phyloP scores from a whole-genome alignment of 2,888 invertebrate genomes.

The Epinotia demarniana region DNA sequence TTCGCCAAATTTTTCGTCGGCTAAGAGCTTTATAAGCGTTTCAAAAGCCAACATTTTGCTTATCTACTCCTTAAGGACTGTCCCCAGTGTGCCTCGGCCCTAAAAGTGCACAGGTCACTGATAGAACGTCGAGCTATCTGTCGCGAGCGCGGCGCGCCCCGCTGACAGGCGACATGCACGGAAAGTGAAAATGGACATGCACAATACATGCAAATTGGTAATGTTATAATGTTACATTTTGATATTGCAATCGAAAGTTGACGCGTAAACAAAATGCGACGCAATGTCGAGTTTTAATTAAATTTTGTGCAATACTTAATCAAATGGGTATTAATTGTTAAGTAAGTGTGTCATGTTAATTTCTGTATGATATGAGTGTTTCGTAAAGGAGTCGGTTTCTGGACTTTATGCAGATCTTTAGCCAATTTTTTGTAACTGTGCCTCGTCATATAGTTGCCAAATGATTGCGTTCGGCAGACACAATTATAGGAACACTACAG shows the following conservation, averaged over 20 bases:
- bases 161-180: constrained; percentile 59
- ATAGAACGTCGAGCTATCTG: constrained; percentile 53
- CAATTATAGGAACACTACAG: no score
- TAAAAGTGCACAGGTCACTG: constrained; percentile 62
- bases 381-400: background rate
- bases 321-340: constrained; percentile 11
- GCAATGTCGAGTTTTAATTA: constrained; percentile 31
- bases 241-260: constrained; percentile 40
- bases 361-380: background rate
- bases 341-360: constrained; percentile 17
- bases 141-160: constrained; percentile 49
- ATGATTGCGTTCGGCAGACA: no score
- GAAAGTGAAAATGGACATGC: constrained; percentile 66
- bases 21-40: no score
- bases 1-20: no score
- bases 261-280: constrained; percentile 14
- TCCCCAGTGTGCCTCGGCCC: background rate
- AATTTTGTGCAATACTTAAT: constrained; percentile 25
- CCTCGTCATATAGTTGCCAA: no score
- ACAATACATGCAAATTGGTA: constrained; percentile 34
- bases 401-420: background rate
- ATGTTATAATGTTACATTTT: constrained; percentile 27
- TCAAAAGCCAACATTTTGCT: no score
- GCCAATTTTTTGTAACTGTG: background rate
- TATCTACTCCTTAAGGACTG: background rate